Conservation (phyloP, 1,140 invertebrate genomes). For the Ips nitidus region DNA sequence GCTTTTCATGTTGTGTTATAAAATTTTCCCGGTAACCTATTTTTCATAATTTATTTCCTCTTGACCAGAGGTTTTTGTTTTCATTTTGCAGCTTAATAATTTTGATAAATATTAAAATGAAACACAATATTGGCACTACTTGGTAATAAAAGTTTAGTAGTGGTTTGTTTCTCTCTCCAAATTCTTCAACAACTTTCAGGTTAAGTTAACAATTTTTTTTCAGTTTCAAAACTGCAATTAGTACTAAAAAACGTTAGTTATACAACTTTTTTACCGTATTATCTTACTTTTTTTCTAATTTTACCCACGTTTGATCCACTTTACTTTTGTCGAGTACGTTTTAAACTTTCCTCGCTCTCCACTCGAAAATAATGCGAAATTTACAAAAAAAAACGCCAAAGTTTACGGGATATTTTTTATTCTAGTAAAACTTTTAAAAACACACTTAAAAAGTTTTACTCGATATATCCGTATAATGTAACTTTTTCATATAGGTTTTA, state of each 20-base stretch:
- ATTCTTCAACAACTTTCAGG: not conserved
- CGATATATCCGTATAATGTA: conserved; percentile 3
- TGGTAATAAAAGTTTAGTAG: not conserved
- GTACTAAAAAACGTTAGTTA: conserved; percentile 19
- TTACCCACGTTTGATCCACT: not conserved
- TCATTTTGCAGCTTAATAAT: conserved; percentile 13
- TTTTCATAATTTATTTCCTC: conserved; percentile 31
- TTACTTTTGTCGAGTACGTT: not conserved
- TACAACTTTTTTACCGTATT: not conserved
- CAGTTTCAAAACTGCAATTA: conserved; percentile 15
- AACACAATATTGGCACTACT: not conserved
- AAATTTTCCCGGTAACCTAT: conserved; percentile 28
- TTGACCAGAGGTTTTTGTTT: conserved; percentile 13
- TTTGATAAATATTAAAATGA: not conserved
- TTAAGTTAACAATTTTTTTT: conserved; percentile 6
- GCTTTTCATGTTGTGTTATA: conserved; percentile 35
- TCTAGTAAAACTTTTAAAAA: conserved; percentile 11
- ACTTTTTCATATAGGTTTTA: too few species aligned
- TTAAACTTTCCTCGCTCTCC: not conserved
- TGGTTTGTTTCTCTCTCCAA: not conserved
- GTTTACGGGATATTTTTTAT: not conserved
- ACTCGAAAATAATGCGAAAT: not conserved
- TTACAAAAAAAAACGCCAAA: conserved; percentile 1
- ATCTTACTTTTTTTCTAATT: not conserved
- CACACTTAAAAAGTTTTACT: conserved; percentile 14